Conservation (phyloP, 2,113 vertebrate genomes). For the Promerops cafer region DNA sequence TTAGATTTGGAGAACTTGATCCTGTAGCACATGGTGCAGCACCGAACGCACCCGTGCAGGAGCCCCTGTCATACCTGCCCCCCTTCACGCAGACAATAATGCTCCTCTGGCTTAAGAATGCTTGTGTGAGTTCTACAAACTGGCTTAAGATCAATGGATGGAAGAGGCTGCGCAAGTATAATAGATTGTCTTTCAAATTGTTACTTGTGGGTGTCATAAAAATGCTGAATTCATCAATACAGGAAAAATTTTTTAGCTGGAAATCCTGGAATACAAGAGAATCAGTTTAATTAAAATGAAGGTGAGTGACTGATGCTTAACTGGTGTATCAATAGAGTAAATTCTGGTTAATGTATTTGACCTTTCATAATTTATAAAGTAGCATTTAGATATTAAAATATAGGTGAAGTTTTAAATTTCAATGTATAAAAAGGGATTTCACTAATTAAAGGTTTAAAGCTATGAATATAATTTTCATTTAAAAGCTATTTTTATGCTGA, state of each 20-base stretch:
- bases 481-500: neutral
- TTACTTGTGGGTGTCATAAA: neutral
- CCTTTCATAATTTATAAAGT: neutral
- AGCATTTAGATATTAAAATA: neutral
- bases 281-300: neutral
- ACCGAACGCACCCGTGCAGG: rapidly evolving
- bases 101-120: neutral
- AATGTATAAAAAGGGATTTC: neutral
- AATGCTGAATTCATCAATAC: neutral
- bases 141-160: neutral
- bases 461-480: neutral
- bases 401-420: neutral
- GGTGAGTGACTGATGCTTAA: neutral
- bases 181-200: neutral
- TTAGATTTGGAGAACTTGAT: constrained; percentile 45
- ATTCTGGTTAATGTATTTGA: neutral
- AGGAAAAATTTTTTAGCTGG: neutral
- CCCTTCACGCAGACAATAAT: neutral
- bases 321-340: neutral
- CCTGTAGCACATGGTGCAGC: rapidly evolving
- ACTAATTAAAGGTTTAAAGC: neutral
- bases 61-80: rapidly evolving
- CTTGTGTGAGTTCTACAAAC: neutral
- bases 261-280: neutral
- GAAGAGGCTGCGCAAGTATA: neutral